phyloP scores from a whole-genome alignment of 1,140 invertebrate genomes.

The Megalonaias nervosa region DNA sequence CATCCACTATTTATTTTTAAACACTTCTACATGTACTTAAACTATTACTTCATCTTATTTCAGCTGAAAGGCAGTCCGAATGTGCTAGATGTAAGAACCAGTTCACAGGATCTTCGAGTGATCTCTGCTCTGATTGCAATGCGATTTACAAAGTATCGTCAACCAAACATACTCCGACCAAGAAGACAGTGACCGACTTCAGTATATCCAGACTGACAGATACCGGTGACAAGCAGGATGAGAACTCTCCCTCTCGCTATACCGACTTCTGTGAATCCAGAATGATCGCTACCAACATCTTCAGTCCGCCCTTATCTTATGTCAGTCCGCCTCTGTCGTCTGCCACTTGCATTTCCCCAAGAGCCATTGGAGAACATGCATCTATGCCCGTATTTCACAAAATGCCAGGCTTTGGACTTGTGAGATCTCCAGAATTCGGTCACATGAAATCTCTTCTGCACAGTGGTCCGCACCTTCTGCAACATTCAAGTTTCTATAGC shows the following conservation, averaged over 20 bases:
- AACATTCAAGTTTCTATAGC: no score
- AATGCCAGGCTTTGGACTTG: no score
- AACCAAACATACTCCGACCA: neutral
- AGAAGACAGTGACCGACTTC: conserved; percentile 25
- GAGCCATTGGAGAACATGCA: no score
- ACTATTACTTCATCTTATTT: conserved; percentile 1
- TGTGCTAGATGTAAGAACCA: conserved; percentile 19
- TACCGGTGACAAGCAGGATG: conserved; percentile 2
- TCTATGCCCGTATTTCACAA: no score
- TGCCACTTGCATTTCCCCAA: no score
- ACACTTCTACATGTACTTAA: neutral
- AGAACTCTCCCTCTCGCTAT: neutral
- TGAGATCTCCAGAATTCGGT: no score
- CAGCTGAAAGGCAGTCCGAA: conserved; percentile 31
- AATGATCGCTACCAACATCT: neutral
- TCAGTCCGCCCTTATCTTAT: no score
- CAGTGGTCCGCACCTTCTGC: no score
- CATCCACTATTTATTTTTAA: neutral
- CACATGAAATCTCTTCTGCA: no score
- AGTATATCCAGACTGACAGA: conserved; percentile 34
- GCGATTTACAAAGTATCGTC: conserved; percentile 9
- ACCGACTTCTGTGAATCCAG: conserved; percentile 9
- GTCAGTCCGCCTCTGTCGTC: no score
- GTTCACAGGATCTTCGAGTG: conserved; percentile 10
- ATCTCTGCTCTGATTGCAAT: conserved; percentile 22